Conservation (phyloP, 2,113 vertebrate genomes). For the Herpailurus yagouaroundi region DNA sequence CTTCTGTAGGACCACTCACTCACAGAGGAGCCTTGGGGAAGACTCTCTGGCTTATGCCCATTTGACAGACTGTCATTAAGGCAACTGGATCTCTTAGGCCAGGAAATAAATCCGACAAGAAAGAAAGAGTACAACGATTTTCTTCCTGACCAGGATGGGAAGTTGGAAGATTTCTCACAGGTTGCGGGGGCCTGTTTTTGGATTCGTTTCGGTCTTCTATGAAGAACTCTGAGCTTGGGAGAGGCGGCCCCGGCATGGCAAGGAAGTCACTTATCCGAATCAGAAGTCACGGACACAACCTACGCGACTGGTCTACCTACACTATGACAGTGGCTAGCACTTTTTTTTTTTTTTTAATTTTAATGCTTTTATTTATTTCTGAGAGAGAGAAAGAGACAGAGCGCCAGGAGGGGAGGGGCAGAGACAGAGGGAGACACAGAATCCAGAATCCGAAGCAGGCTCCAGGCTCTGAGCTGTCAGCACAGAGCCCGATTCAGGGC, state of each 20-base stretch:
- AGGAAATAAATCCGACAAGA: constrained; percentile 31
- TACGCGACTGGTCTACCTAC: not conserved
- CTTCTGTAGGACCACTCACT: not conserved
- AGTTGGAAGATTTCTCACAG: not conserved
- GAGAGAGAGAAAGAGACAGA: no score
- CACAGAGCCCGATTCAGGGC: no score
- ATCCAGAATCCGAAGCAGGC: no score
- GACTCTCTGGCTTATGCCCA: not conserved
- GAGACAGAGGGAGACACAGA: no score
- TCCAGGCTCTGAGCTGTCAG: no score
- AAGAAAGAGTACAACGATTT: not conserved
- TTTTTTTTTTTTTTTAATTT: not conserved
- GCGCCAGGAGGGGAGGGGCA: no score
- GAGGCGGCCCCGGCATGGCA: not conserved
- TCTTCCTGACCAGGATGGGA: constrained; percentile 23
- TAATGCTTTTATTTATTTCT: no score
- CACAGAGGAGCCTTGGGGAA: not conserved
- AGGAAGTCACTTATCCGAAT: constrained; percentile 35
- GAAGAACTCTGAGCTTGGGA: constrained; percentile 52
- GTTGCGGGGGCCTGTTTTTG: not conserved
- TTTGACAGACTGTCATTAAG: not conserved
- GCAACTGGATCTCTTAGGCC: not conserved
- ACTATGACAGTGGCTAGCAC: constrained; percentile 21
- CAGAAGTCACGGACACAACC: constrained; percentile 6
- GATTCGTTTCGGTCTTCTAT: constrained; percentile 17